phyloP scores from a whole-genome alignment of 64 coral and sea anemone genomes.

The Exaiptasia diaphana region DNA sequence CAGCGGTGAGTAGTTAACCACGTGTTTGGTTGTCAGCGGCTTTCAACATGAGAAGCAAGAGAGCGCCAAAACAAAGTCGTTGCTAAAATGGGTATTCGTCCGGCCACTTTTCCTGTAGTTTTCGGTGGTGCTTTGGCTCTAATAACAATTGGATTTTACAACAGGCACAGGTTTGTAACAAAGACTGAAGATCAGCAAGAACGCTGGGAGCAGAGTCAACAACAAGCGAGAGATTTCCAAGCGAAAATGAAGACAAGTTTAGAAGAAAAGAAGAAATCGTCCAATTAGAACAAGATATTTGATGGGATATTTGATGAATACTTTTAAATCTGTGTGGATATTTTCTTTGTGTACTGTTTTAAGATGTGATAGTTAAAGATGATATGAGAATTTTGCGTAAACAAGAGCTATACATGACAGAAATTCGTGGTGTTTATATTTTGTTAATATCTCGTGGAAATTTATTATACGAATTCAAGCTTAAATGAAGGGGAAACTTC shows the following conservation, averaged over 20 bases:
- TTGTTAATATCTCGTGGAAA: too few species aligned
- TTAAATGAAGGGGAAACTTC: conserved; percentile 3
- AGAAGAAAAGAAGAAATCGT: conserved; percentile 47
- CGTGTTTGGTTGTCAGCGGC: neutral
- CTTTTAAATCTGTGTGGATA: too few species aligned
- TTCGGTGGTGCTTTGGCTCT: conserved; percentile 73
- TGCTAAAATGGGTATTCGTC: conserved; percentile 62
- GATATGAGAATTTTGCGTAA: too few species aligned
- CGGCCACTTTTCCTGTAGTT: conserved; percentile 63
- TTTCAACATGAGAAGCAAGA: neutral
- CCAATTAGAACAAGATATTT: too few species aligned
- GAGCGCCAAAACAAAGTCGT: neutral
- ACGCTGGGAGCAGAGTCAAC: conserved; percentile 51
- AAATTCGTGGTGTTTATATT: too few species aligned
- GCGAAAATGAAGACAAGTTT: conserved; percentile 69
- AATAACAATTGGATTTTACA: conserved; percentile 77
- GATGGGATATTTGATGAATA: too few species aligned
- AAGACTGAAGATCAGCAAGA: conserved; percentile 56
- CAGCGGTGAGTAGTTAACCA: too few species aligned
- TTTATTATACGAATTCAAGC: too few species aligned
- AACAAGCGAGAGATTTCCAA: conserved; percentile 74
- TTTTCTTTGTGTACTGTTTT: too few species aligned
- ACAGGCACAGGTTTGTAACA: conserved; percentile 76
- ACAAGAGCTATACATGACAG: too few species aligned
- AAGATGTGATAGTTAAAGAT: too few species aligned